These are phyloP conservation scores for Chrysocyon brachyurus DNA, from an alignment of 2,797 vertebrate genomes.

Conservation along the genomic window DNA sequence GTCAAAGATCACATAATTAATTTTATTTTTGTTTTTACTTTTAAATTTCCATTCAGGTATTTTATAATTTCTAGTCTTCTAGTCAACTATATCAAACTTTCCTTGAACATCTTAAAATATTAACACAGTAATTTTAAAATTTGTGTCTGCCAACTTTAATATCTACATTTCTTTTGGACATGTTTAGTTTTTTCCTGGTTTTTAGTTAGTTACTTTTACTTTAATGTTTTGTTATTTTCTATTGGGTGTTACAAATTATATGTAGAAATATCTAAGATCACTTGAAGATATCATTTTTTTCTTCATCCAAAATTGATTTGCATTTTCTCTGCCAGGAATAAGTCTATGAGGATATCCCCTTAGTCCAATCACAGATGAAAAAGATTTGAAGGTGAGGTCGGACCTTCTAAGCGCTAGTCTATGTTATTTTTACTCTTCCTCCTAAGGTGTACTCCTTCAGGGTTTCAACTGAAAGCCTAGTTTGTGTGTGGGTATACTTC, in stretches of 20 bases:
- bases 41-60: background rate
- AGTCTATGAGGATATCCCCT: background rate
- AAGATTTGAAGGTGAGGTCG: background rate
- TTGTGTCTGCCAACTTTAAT: background rate
- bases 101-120: background rate
- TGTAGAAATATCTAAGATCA: background rate
- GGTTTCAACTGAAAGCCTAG: background rate
- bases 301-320: background rate
- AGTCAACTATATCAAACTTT: background rate
- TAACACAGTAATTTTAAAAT: background rate
- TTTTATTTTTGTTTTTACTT: conserved; percentile 19
- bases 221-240: background rate
- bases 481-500: background rate
- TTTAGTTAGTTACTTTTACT: background rate
- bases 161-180: background rate
- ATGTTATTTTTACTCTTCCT: background rate
- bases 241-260: background rate
- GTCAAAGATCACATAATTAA: background rate
- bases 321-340: background rate
- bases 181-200: background rate
- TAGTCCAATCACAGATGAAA: background rate
- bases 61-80: background rate
- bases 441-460: background rate
- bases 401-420: background rate
- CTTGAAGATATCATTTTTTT: background rate